Conservation (phyloP, 1,140 invertebrate genomes). For the Mercenaria mercenaria region DNA sequence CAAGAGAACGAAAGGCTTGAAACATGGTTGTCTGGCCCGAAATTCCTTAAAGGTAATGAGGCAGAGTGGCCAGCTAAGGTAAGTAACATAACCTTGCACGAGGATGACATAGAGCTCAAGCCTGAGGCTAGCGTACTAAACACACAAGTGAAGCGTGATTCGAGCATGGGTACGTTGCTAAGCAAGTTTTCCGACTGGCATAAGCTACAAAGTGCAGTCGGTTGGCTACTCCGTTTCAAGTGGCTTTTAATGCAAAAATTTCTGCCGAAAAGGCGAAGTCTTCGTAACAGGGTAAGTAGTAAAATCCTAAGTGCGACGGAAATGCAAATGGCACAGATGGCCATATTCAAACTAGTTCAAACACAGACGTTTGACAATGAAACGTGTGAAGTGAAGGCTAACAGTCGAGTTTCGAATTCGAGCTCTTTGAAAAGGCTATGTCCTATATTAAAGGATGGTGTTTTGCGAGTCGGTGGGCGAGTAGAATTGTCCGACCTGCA, state of each 20-base stretch:
- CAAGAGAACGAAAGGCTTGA: neutral
- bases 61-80: neutral
- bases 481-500: neutral
- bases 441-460: neutral
- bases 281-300: too few species aligned
- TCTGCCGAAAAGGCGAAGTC: neutral
- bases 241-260: neutral
- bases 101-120: conserved; percentile 1
- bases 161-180: neutral
- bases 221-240: neutral
- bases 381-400: neutral
- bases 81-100: neutral
- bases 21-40: conserved; percentile 3
- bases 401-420: neutral
- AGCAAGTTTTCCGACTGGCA: conserved; percentile 27
- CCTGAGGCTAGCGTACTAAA: neutral
- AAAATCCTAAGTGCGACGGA: neutral
- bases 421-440: neutral
- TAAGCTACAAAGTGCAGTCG: conserved; percentile 6
- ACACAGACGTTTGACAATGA: neutral
- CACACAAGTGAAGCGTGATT: neutral
- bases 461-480: conserved; percentile 12
- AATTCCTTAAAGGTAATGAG: neutral
- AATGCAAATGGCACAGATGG: neutral
- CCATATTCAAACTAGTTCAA: neutral